Percentiles rank a stretch among this genome's conserved stretches.
These are phyloP conservation scores for Lycopodina hypogea DNA, from an alignment of 37 sponge, comb jelly and placozoan genomes.

Conservation along the genomic window DNA sequence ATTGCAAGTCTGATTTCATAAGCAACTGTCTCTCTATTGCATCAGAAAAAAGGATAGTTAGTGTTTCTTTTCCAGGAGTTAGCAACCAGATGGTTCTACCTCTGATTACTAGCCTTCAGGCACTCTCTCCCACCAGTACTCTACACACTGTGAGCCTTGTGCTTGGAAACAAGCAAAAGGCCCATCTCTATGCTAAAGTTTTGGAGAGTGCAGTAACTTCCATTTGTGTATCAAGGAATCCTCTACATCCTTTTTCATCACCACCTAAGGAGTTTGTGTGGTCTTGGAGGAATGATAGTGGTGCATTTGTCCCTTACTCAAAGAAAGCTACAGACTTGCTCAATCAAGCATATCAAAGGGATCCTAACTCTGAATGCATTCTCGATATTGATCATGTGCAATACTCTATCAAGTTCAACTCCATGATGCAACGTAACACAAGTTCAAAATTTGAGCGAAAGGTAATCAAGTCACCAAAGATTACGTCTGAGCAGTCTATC, in stretches of 20 bases:
- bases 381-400: not conserved
- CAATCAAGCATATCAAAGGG: not conserved
- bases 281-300: conserved; percentile 49
- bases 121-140: conserved; percentile 14
- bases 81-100: conserved; percentile 35
- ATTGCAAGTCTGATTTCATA: not conserved
- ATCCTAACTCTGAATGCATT: not conserved
- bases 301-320: conserved; percentile 1
- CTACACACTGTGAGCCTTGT: conserved; percentile 1
- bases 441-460: not conserved
- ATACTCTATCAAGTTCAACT: conserved; percentile 1
- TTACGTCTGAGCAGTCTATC: not conserved
- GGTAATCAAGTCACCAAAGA: not conserved
- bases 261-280: not conserved
- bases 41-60: conserved; percentile 8
- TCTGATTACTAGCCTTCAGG: conserved; percentile 23
- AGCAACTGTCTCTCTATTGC: conserved; percentile 3
- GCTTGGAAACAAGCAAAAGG: too few relatives aligned
- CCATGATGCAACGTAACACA: conserved; percentile 18
- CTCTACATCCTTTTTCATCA: not conserved
- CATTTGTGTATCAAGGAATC: too few relatives aligned
- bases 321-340: not conserved
- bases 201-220: too few relatives aligned
- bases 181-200: too few relatives aligned
- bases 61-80: conserved; percentile 62